Base-by-base conservation (phyloP, 2,113 vertebrate genomes). In the Bagarius yarrelli region DNA sequence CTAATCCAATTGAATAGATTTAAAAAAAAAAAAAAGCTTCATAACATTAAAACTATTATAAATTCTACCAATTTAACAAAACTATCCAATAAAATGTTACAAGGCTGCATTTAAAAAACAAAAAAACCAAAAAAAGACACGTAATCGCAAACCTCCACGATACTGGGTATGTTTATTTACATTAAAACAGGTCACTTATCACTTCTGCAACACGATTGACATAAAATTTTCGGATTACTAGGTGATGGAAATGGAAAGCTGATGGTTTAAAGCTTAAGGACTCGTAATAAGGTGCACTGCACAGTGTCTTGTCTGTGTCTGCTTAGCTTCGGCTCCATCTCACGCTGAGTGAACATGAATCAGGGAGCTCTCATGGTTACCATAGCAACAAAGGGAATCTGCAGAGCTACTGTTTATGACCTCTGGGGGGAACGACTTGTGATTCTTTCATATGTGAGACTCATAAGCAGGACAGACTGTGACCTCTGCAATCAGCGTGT, bases 361-460 rank as follows among this genome's bases (percentile, higher is more conserved):
- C 44, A 55, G 75, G 76, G 70, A 61, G 25, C 32, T 61, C 80
- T 79, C 61, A 76, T 50, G n/a, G 80, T 85, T 85, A 61, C 84
- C 80, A 85, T 85, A 75, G 84, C 69, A 25, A 85, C 64, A 14
- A 77, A 79, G 52, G 27, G 61, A 69, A 71, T 53, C 71, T 63
- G 63, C 56, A 63, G 76, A 85, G 47, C 78, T 21, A n/a, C 40
- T 63, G 59, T 64, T 50, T 81, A 70, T 55, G 66, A 55, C 73
- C 61, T 64, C 71, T 61, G 64, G 36, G n/a, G 70, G 70, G 80
- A 77, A 79, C 66, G 72, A 76, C 76, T 60, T 40, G 60, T 60
- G 76, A 75, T 81, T 74, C 64, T 78, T 60, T 66, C 52, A 74
- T 47, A 77, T 59, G 77, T 50, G 40, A 34, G 16, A 14, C 67